Conservation (phyloP, 2,888 invertebrate species). For the Caenorhabditis plicata region DNA sequence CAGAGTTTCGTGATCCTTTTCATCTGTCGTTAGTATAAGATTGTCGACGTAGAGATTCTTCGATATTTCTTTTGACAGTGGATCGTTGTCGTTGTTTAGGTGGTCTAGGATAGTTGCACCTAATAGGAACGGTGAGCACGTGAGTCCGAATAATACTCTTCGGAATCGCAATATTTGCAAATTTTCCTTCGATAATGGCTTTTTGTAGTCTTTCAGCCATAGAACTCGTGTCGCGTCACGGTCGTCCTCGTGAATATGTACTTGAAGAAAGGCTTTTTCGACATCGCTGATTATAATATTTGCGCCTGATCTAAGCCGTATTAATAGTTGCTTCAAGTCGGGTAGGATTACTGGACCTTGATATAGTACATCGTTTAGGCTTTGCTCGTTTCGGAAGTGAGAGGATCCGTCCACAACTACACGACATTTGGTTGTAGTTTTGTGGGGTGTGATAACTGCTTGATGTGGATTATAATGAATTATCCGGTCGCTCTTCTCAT, state of each 20-base stretch:
- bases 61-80: background rate
- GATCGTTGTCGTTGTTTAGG: background rate
- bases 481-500: too few relatives aligned
- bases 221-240: conserved; percentile 30
- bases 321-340: conserved; percentile 12
- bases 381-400: conserved; percentile 3
- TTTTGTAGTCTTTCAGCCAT: conserved; percentile 15
- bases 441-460: too few relatives aligned
- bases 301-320: conserved; percentile 18
- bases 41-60: conserved; percentile 12
- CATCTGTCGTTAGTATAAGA: conserved; percentile 1
- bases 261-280: conserved; percentile 39
- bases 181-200: conserved; percentile 14
- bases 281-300: conserved; percentile 25
- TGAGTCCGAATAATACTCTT: conserved; percentile 36
- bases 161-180: conserved; percentile 22
- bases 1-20: background rate
- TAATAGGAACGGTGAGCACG: conserved; percentile 24
- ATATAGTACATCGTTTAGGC: conserved; percentile 36
- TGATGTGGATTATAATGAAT: too few relatives aligned
- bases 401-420: conserved; percentile 35
- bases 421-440: too few relatives aligned
- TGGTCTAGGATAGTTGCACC: conserved; percentile 1
- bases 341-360: conserved; percentile 31
- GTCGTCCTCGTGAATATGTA: conserved; percentile 22